Conservation (phyloP, 2,888 invertebrate species). For the Nasonia oneida region DNA sequence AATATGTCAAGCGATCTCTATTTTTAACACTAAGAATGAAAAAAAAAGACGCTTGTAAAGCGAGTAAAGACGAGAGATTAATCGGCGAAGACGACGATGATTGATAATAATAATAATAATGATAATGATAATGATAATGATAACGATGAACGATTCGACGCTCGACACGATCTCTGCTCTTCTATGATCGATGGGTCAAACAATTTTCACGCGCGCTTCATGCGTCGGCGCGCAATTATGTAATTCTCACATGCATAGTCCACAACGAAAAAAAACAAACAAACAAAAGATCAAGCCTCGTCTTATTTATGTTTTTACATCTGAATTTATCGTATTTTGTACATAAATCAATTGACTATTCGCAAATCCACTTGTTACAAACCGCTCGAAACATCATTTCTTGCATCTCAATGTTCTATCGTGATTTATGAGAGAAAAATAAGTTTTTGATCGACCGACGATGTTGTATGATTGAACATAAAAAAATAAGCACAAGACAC, state of each 20-base stretch:
- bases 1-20: slow-evolving; percentile 70
- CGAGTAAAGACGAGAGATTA: slow-evolving; percentile 44
- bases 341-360: slow-evolving; percentile 56
- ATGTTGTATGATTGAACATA: slow-evolving; percentile 3
- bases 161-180: slow-evolving; percentile 27
- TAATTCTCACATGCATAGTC: slow-evolving; percentile 45
- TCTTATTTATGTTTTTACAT: slow-evolving; percentile 51
- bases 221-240: slow-evolving; percentile 33
- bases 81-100: slow-evolving; percentile 28
- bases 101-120: background rate
- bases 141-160: slow-evolving; percentile 29
- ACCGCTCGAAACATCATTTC: background rate
- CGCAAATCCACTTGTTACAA: slow-evolving; percentile 26
- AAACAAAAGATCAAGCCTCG: slow-evolving; percentile 34
- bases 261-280: slow-evolving; percentile 43
- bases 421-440: background rate
- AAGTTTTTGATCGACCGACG: background rate
- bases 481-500: slow-evolving; percentile 2
- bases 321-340: slow-evolving; percentile 52
- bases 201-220: slow-evolving; percentile 38
- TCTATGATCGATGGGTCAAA: slow-evolving; percentile 44
- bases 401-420: background rate
- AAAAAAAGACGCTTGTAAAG: slow-evolving; percentile 55
- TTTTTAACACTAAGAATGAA: slow-evolving; percentile 68
- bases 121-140: background rate